Percentiles rank a stretch among this genome's conserved stretches.
Evolutionary conservation across 2,888 invertebrate genomes (phyloP).

Genomic region (Chironomus riparius): DNA sequence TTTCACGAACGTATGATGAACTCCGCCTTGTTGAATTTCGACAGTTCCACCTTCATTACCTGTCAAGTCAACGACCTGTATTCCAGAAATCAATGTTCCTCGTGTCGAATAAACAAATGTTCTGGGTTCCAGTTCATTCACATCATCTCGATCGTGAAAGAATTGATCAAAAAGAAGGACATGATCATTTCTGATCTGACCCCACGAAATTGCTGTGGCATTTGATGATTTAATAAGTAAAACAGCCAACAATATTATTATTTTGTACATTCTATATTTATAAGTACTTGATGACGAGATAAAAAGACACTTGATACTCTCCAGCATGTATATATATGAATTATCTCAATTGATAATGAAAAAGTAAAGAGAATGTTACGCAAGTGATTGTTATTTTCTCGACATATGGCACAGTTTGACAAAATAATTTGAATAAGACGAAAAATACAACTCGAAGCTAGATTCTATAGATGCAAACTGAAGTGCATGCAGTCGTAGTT

Average conservation of each 20-base stretch:
- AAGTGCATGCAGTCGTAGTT: too few relatives aligned
- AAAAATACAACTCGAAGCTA: too few relatives aligned
- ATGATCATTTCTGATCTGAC: neutral
- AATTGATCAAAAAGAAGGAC: constrained; percentile 9
- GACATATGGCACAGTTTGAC: neutral
- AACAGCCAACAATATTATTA: neutral
- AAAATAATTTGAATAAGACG: too few relatives aligned
- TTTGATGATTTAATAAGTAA: neutral
- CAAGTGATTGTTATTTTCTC: neutral
- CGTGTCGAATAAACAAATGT: neutral
- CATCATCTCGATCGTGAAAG: neutral
- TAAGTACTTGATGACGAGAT: neutral
- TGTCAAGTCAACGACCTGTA: constrained; percentile 16
- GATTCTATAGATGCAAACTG: too few relatives aligned
- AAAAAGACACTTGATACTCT: neutral
- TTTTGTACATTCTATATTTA: neutral
- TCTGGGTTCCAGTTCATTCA: neutral
- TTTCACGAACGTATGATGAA: neutral
- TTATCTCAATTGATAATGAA: neutral
- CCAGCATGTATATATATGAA: neutral
- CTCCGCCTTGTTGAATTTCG: neutral
- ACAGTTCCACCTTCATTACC: neutral
- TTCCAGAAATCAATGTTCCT: neutral
- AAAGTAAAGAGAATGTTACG: too few relatives aligned
- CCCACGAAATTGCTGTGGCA: constrained; percentile 10